Evolutionary conservation across 2,888 invertebrate genomes (phyloP).

Genomic region (Cheilosia variabilis): DNA sequence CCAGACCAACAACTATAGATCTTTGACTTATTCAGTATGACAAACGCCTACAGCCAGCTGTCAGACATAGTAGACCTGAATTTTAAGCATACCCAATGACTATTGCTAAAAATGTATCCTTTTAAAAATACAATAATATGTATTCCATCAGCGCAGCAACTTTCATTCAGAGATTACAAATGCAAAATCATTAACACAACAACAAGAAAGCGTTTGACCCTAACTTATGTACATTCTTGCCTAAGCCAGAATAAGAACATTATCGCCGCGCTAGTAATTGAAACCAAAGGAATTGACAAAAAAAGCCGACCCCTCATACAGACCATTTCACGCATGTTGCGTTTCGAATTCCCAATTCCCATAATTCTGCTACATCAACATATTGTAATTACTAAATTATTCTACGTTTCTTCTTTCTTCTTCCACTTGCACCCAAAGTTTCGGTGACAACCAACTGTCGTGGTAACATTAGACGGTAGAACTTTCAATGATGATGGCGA

Average conservation of each 20-base stretch:
- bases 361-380: constrained; percentile 2
- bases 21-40: no score
- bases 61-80: no score
- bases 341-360: constrained; percentile 49
- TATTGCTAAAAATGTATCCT: no score
- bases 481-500: constrained; percentile 39
- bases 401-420: constrained; percentile 10
- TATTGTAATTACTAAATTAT: constrained; percentile 26
- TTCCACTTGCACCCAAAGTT: constrained; percentile 37
- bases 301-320: constrained; percentile 19
- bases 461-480: constrained; percentile 69
- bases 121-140: no score
- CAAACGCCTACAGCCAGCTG: no score
- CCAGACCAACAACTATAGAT: no score
- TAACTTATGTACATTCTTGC: background rate
- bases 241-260: constrained; percentile 12
- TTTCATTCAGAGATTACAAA: no score
- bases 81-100: no score
- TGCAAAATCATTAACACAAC: background rate
- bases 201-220: constrained; percentile 6
- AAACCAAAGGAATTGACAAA: constrained; percentile 26
- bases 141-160: no score
- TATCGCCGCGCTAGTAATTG: constrained; percentile 18
- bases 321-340: constrained; percentile 30
- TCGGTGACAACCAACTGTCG: constrained; percentile 54